Conservation (phyloP, 2,797 vertebrate genomes). For the Fistularia commersonii region DNA sequence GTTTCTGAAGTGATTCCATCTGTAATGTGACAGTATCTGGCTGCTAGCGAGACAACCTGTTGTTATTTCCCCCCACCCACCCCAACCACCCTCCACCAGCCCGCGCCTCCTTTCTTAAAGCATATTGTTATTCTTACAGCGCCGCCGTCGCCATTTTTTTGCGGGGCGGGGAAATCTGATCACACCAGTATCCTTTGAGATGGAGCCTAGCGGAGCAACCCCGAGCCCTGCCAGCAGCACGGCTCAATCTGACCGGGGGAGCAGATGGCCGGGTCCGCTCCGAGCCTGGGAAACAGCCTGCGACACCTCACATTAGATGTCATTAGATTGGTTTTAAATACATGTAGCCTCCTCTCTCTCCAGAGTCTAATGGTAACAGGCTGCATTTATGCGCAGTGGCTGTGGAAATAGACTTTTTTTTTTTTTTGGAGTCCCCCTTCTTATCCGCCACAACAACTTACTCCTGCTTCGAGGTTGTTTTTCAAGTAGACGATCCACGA, state of each 20-base stretch:
- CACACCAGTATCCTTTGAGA: constrained; percentile 85
- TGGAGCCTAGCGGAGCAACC: constrained; percentile 83
- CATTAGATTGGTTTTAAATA: constrained; percentile 80
- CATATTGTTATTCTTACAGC: constrained; percentile 73
- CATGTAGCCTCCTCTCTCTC: constrained; percentile 64
- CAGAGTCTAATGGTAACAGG: no score
- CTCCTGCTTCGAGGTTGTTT: no score
- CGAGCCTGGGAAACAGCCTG: constrained; percentile 68
- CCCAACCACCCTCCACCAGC: constrained; percentile 13
- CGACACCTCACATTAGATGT: constrained; percentile 74
- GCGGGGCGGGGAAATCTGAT: constrained; percentile 83
- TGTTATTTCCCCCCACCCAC: constrained; percentile 76
- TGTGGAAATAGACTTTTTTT: no score
- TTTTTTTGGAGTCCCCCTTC: no score
- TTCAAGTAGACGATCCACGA: no score
- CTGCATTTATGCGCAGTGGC: no score
- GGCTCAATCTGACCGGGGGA: constrained; percentile 79
- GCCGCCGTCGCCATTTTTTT: constrained; percentile 60
- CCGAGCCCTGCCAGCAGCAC: constrained; percentile 82
- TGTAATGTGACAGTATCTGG: constrained; percentile 89
- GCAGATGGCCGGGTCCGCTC: constrained; percentile 77
- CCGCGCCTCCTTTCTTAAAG: constrained; percentile 49
- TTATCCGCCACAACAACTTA: no score
- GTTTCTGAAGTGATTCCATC: constrained; percentile 95
- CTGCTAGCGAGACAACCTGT: constrained; percentile 89